Base-by-base conservation (phyloP, 2,888 invertebrate species). In the Prosapia bicincta region DNA sequence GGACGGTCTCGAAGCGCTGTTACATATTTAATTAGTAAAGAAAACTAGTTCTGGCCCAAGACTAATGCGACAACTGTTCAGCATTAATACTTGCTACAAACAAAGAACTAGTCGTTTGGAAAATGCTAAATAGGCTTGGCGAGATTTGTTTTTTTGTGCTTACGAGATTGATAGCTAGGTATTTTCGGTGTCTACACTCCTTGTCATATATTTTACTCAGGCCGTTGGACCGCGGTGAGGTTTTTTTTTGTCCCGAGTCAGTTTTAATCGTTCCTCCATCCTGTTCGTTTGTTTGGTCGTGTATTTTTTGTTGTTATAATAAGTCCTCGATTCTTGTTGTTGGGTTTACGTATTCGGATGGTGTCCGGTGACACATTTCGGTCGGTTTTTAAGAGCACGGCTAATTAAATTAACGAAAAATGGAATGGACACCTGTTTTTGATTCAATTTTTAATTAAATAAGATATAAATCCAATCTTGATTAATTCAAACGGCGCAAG, bases 151-250 rank as follows among this genome's bases (percentile, higher is more conserved):
- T 54, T 54, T 54, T 54, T 54, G 54, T 54, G 3, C 54, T 5
- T 2, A n/a, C 20, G 54, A 54, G 54, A 54, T 54, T 54, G 54
- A 54, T 54, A 54, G 54, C 54, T 54, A 54, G 54, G 54, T 20
- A 54, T 54, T 38, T 54, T 54, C 54, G 54, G 54, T 54, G 54
- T 54, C 54, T 54, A 54, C 54, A 54, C 54, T n/a, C 54, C 54
- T 54, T 20, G 54, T 54, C 54, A 54, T 54, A 54, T 54, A 54
- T 54, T 54, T 54, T 54, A 54, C 54, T 54, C 54, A 54, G n/a
- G 6, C 20, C 20, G 10, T 54, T 54, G 54, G 54, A 13, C 54
- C 54, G 54, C 54, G 54, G n/a, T 54, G 54, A 54, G 54, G 38
- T 38, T 38, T 54, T 38, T 30, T 54, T 54, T 54, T 54, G 54